Conservation (phyloP, 2,113 vertebrate genomes). For the Speoplatyrhinus poulsoni region DNA sequence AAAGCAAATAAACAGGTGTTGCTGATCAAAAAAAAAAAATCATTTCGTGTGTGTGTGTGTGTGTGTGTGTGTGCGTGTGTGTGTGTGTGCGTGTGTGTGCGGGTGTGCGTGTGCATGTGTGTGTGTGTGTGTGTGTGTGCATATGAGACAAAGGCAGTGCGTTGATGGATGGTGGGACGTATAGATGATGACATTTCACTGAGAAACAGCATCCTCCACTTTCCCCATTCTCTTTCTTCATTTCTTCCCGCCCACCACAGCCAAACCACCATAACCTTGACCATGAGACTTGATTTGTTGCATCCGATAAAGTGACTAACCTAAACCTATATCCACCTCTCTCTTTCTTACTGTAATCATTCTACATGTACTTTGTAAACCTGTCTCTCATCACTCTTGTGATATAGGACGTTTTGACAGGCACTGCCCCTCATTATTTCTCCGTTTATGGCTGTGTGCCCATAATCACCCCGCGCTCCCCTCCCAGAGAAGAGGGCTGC, state of each 20-base stretch:
- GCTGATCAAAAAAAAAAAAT: not conserved
- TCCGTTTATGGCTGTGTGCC: no score
- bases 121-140: slow-evolving; percentile 8
- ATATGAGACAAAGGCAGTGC: slow-evolving; percentile 24
- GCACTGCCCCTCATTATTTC: no score
- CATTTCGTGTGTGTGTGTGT: slow-evolving; percentile 5
- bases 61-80: slow-evolving; percentile 6
- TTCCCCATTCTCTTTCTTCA: not conserved
- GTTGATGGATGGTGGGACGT: slow-evolving; percentile 20
- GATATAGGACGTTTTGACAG: no score
- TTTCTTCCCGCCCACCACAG: not conserved
- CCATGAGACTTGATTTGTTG: not conserved
- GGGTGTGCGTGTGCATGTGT: slow-evolving; percentile 1
- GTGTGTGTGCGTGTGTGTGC: slow-evolving; percentile 6
- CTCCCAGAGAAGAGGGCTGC: no score
- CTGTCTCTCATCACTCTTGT: no score
- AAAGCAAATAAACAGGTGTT: not conserved
- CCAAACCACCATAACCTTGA: no score
- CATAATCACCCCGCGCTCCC: no score
- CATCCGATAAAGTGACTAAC: not conserved
- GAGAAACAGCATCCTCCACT: slow-evolving; percentile 31
- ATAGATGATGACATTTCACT: slow-evolving; percentile 49
- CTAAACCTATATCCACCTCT: not conserved
- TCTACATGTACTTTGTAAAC: no score
- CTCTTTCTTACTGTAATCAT: not conserved